phyloP scores from a whole-genome alignment of 2,888 invertebrate species.

The Germaria angustata region DNA sequence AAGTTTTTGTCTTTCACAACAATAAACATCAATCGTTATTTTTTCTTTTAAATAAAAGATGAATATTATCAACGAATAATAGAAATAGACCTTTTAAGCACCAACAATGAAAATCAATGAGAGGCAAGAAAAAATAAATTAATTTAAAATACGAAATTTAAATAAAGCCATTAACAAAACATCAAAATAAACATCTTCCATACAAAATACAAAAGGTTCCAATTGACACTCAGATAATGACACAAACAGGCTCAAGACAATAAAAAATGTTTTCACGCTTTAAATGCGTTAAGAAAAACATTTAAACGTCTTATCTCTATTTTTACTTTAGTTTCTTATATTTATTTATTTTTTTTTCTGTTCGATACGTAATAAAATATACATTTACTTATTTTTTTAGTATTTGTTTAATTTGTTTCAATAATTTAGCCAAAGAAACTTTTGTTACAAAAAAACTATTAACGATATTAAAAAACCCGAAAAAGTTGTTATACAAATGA shows the following conservation, averaged over 20 bases:
- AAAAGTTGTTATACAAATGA: neutral
- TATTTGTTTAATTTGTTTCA: slow-evolving; percentile 19
- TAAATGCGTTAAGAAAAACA: slow-evolving; percentile 61
- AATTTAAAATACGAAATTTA: slow-evolving; percentile 37
- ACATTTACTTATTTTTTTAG: slow-evolving; percentile 35
- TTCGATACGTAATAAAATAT: slow-evolving; percentile 52
- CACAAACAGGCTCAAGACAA: slow-evolving; percentile 4
- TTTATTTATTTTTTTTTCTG: neutral
- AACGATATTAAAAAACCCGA: neutral
- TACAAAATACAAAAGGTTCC: slow-evolving; percentile 21
- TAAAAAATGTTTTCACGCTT: slow-evolving; percentile 65
- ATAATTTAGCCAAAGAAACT: slow-evolving; percentile 44
- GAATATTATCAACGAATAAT: slow-evolving; percentile 17
- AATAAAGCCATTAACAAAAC: slow-evolving; percentile 64
- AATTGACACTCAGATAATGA: neutral
- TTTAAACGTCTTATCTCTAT: slow-evolving; percentile 56
- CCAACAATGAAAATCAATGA: slow-evolving; percentile 6
- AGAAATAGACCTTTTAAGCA: slow-evolving; percentile 49
- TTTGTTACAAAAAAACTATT: slow-evolving; percentile 53
- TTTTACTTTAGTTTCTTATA: slow-evolving; percentile 8
- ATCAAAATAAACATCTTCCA: slow-evolving; percentile 52
- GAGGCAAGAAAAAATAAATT: neutral
- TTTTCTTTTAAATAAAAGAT: neutral
- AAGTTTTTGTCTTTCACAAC: neutral
- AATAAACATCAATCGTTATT: slow-evolving; percentile 2